Conservation (phyloP, 2,888 invertebrate species). For the Zele albiditarsus region DNA sequence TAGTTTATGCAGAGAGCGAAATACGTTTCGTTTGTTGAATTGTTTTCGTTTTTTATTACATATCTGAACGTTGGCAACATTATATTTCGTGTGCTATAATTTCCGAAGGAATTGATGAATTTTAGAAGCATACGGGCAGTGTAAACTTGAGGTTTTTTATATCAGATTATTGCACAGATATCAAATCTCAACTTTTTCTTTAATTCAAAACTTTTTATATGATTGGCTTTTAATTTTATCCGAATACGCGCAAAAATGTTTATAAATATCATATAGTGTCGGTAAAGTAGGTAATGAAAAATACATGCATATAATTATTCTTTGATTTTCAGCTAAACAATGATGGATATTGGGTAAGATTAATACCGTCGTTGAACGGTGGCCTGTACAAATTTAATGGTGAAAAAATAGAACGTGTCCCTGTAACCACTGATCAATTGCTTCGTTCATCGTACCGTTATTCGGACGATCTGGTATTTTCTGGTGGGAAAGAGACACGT, state of each 20-base stretch:
- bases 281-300: not conserved
- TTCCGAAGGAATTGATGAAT: no score
- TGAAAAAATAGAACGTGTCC: slow-evolving; percentile 88
- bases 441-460: slow-evolving; percentile 91
- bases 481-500: slow-evolving; percentile 90
- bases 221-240: not conserved
- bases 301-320: slow-evolving; percentile 18
- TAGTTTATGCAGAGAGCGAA: no score
- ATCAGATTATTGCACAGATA: no score
- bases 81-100: no score
- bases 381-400: slow-evolving; percentile 94
- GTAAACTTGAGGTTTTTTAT: no score
- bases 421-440: slow-evolving; percentile 89
- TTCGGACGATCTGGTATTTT: slow-evolving; percentile 88
- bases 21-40: no score
- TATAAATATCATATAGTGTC: not conserved
- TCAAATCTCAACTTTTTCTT: not conserved
- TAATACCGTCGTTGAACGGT: slow-evolving; percentile 95
- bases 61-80: no score
- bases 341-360: slow-evolving; percentile 88
- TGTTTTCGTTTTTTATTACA: no score
- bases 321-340: slow-evolving; percentile 79
- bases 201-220: slow-evolving; percentile 24
- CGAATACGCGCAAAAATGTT: not conserved
- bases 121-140: no score